Evolutionary conservation across 2,888 invertebrate species (phyloP).

Genomic region (Euplagia quadripunctaria): DNA sequence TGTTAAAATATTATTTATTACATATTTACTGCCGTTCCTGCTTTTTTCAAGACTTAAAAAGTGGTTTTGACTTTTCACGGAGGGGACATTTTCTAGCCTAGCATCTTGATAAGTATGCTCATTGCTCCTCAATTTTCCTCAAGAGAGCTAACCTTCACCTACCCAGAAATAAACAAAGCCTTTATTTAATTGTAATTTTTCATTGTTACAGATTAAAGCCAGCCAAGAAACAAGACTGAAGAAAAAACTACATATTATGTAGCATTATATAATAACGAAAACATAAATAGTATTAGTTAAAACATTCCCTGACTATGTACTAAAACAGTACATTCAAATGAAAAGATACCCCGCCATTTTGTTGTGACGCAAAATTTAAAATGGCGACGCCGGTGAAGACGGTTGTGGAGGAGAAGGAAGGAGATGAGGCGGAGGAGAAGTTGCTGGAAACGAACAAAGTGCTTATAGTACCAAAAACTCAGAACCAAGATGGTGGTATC

Average conservation of each 20-base stretch:
- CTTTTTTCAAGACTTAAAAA: too few relatives aligned
- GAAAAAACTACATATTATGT: slow-evolving; percentile 51
- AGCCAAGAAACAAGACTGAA: slow-evolving; percentile 53
- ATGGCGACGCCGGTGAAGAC: slow-evolving; percentile 69
- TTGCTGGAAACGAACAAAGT: slow-evolving; percentile 67
- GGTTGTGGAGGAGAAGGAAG: slow-evolving; percentile 62
- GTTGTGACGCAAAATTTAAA: slow-evolving; percentile 58
- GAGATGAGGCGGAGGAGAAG: slow-evolving; percentile 76
- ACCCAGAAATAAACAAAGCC: not conserved
- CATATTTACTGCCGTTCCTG: too few relatives aligned
- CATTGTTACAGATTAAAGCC: slow-evolving; percentile 49
- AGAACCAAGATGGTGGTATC: slow-evolving; percentile 58
- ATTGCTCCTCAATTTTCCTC: too few relatives aligned
- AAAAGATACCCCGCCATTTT: slow-evolving; percentile 58
- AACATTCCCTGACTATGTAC: slow-evolving; percentile 46
- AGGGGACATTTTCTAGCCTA: too few relatives aligned
- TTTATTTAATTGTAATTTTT: slow-evolving; percentile 1
- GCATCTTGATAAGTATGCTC: too few relatives aligned
- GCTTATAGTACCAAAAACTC: slow-evolving; percentile 58
- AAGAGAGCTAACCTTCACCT: too few relatives aligned
- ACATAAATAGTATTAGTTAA: slow-evolving; percentile 17
- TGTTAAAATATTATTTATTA: too few relatives aligned
- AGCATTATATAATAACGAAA: slow-evolving; percentile 38
- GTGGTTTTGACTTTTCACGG: too few relatives aligned
- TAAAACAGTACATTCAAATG: slow-evolving; percentile 26